These are phyloP conservation scores for Rhynchophorus ferrugineus DNA, from an alignment of 1,140 invertebrate species.

Conservation along the genomic window DNA sequence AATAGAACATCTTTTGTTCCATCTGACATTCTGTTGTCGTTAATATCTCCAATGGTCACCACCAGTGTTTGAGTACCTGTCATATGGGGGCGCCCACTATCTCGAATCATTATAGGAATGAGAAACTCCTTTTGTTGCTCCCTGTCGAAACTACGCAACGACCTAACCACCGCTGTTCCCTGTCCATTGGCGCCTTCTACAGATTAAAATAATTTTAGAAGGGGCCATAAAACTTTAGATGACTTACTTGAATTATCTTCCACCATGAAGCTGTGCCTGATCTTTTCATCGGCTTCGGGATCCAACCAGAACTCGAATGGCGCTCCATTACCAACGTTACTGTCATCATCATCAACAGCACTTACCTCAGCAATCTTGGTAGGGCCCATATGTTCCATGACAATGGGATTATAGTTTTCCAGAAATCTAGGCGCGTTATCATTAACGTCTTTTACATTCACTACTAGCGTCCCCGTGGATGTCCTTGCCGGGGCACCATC, in stretches of 20 bases:
- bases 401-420: slow-evolving; percentile 80
- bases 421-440: slow-evolving; percentile 88
- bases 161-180: slow-evolving; percentile 88
- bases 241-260: slow-evolving; percentile 84
- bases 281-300: slow-evolving; percentile 86
- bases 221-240: not conserved
- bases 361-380: slow-evolving; percentile 80
- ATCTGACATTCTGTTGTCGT: slow-evolving; percentile 95
- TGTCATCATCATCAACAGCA: slow-evolving; percentile 90
- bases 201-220: slow-evolving; percentile 7
- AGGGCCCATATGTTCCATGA: slow-evolving; percentile 81
- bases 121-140: slow-evolving; percentile 92
- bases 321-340: slow-evolving; percentile 87
- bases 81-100: slow-evolving; percentile 79
- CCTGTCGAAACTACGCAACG: slow-evolving; percentile 83
- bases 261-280: slow-evolving; percentile 86
- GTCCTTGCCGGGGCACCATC: slow-evolving; percentile 89
- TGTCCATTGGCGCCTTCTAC: slow-evolving; percentile 87
- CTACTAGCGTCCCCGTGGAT: slow-evolving; percentile 88
- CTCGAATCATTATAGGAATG: slow-evolving; percentile 89
- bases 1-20: slow-evolving; percentile 94
- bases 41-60: slow-evolving; percentile 90
- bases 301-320: slow-evolving; percentile 92
- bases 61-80: slow-evolving; percentile 90
- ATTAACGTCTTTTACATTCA: slow-evolving; percentile 93